A percentile compares a stretch with the other conserved stretches of the same genome.
These are phyloP conservation scores for Electrona antarctica DNA, from an alignment of 2,113 vertebrate genomes.

Conservation along the genomic window DNA sequence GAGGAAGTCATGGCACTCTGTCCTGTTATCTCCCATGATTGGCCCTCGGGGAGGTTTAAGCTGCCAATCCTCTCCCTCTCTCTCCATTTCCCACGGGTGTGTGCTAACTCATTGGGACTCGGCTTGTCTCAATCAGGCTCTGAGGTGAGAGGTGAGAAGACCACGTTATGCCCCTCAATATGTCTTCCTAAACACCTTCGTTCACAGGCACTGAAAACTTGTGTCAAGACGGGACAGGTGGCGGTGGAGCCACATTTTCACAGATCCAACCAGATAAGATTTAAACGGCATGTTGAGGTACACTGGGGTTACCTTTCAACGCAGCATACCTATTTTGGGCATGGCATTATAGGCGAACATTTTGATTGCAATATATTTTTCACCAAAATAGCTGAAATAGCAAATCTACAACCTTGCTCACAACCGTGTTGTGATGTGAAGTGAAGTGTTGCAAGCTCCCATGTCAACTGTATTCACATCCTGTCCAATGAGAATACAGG, in stretches of 20 bases:
- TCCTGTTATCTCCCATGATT: constrained; percentile 52
- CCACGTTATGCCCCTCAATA: constrained; percentile 10
- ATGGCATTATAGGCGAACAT: background rate
- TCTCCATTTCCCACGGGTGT: constrained; percentile 20
- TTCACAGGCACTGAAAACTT: too few relatives aligned
- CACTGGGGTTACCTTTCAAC: constrained; percentile 38
- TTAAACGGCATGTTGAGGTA: background rate
- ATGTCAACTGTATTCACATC: too few relatives aligned
- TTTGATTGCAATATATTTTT: too few relatives aligned
- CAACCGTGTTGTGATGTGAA: too few relatives aligned
- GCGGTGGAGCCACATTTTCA: background rate
- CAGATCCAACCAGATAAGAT: too few relatives aligned
- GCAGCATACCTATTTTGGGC: constrained; percentile 23
- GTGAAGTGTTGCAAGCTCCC: too few relatives aligned
- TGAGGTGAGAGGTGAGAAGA: constrained; percentile 39
- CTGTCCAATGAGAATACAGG: too few relatives aligned
- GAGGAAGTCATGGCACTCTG: constrained; percentile 59
- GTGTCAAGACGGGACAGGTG: too few relatives aligned
- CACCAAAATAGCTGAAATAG: too few relatives aligned
- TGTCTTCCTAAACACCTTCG: constrained; percentile 20
- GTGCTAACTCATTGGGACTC: constrained; percentile 37
- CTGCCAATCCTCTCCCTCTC: constrained; percentile 37
- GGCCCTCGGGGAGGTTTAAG: constrained; percentile 53
- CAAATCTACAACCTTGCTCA: too few relatives aligned
- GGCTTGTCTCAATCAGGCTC: constrained; percentile 26